These are phyloP conservation scores for Trinorchestia longiramus DNA, from an alignment of 1,140 invertebrate species.

Conservation along the genomic window DNA sequence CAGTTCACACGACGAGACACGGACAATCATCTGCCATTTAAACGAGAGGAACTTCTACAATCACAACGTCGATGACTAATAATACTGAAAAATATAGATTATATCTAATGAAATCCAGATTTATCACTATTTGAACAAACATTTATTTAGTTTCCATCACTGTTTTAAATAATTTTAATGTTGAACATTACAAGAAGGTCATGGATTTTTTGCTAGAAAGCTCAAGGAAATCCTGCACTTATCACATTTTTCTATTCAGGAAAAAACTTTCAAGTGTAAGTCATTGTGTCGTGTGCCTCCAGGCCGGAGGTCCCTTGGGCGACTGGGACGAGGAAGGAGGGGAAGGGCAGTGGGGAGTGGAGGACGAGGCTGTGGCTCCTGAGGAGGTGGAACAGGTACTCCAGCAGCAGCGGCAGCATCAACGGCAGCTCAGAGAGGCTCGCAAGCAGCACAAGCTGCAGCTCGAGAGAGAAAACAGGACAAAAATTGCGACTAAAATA, in stretches of 20 bases:
- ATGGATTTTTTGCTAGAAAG: neutral
- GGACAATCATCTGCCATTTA: too few relatives aligned
- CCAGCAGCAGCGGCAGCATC: constrained; percentile 38
- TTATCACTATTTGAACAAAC: too few relatives aligned
- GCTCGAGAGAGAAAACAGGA: neutral
- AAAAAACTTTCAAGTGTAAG: too few relatives aligned
- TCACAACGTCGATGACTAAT: too few relatives aligned
- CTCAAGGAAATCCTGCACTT: neutral
- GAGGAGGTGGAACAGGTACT: constrained; percentile 8
- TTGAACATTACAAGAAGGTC: neutral
- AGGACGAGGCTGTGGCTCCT: neutral
- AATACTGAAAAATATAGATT: neutral
- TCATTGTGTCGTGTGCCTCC: neutral
- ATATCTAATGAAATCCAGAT: too few relatives aligned
- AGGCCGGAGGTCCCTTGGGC: neutral
- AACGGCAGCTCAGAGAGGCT: neutral
- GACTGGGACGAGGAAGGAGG: constrained; percentile 45
- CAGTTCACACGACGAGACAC: too few relatives aligned
- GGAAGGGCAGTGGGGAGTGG: neutral
- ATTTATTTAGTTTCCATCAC: too few relatives aligned
- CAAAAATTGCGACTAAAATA: constrained; percentile 33
- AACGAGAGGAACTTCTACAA: too few relatives aligned
- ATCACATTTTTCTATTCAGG: too few relatives aligned
- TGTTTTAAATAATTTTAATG: neutral
- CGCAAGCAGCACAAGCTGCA: constrained; percentile 12